Percentiles rank a stretch among this genome's conserved stretches.
Evolutionary conservation across 2,113 vertebrate species (phyloP).

Genomic region (Salvelinus sp.): DNA sequence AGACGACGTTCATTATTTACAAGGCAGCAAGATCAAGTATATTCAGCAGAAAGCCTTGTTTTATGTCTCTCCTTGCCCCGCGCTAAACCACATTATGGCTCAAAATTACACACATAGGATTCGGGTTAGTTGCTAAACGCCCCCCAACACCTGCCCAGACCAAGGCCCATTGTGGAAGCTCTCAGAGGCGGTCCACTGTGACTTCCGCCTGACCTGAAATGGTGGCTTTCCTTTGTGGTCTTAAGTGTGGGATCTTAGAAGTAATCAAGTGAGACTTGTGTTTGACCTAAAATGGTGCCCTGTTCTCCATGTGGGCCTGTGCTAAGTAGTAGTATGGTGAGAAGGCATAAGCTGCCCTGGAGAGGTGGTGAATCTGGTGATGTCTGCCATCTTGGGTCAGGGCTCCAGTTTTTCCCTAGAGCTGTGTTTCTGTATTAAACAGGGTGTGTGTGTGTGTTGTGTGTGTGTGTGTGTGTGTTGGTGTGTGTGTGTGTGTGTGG

Average conservation of each 20-base stretch:
- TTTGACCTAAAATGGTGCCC: neutral
- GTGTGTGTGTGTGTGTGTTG: too few species aligned
- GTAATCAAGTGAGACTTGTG: neutral
- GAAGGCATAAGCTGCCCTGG: too few species aligned
- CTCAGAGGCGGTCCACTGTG: neutral
- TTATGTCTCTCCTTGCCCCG: conserved; percentile 51
- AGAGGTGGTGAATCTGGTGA: neutral
- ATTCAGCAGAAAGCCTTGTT: conserved; percentile 69
- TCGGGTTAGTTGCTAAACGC: conserved; percentile 13
- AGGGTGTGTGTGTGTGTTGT: too few species aligned
- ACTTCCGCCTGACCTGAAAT: conserved; percentile 18
- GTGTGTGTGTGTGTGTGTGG: too few species aligned
- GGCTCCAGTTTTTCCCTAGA: too few species aligned
- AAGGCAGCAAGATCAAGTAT: conserved; percentile 72
- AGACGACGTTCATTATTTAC: conserved; percentile 85
- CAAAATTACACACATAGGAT: conserved; percentile 28
- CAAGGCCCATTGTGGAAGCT: conserved; percentile 7
- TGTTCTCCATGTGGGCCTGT: neutral
- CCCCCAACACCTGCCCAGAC: neutral
- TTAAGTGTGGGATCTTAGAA: neutral
- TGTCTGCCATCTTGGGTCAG: neutral
- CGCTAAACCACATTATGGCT: conserved; percentile 23
- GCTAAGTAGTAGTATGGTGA: too few species aligned
- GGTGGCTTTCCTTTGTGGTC: neutral
- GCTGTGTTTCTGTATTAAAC: too few species aligned